Evolutionary conservation across 2,113 vertebrate genomes (phyloP).

Genomic region (Eurystomus gularis): DNA sequence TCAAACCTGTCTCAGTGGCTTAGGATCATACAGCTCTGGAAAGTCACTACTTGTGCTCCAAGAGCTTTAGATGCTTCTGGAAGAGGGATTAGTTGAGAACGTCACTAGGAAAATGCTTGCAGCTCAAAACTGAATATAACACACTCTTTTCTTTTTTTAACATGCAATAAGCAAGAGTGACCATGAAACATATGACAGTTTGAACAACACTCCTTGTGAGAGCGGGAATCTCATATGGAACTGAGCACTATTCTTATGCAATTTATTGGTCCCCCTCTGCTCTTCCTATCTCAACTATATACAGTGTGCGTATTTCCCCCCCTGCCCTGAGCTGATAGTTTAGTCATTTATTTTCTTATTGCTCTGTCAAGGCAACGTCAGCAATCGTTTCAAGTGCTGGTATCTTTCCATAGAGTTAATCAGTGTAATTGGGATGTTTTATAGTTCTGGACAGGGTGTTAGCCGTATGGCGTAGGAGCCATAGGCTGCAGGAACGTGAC

Average conservation of each 20-base stretch:
- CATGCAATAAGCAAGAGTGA: fast-evolving
- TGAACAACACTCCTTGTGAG: neutral
- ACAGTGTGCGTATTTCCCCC: neutral
- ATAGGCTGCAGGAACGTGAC: neutral
- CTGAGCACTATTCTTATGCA: neutral
- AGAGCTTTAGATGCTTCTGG: neutral
- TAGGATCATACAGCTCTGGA: neutral
- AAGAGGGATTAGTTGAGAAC: neutral
- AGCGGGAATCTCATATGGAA: neutral
- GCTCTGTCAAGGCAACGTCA: neutral
- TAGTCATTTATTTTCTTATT: neutral
- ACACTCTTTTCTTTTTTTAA: neutral
- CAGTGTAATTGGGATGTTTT: slow-evolving; percentile 53
- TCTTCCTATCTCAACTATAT: neutral
- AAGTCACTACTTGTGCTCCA: neutral
- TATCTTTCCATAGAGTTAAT: slow-evolving; percentile 59
- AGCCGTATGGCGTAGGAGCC: slow-evolving; percentile 12
- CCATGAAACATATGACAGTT: neutral
- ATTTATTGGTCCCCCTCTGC: neutral
- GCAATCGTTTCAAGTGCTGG: slow-evolving; percentile 1
- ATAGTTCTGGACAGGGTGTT: slow-evolving; percentile 13
- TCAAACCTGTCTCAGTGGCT: neutral
- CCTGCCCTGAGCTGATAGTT: neutral
- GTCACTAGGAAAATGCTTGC: neutral
- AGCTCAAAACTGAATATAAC: neutral